phyloP scores from a whole-genome alignment of 1,140 invertebrate species.

The Zaprionus vittiger region DNA sequence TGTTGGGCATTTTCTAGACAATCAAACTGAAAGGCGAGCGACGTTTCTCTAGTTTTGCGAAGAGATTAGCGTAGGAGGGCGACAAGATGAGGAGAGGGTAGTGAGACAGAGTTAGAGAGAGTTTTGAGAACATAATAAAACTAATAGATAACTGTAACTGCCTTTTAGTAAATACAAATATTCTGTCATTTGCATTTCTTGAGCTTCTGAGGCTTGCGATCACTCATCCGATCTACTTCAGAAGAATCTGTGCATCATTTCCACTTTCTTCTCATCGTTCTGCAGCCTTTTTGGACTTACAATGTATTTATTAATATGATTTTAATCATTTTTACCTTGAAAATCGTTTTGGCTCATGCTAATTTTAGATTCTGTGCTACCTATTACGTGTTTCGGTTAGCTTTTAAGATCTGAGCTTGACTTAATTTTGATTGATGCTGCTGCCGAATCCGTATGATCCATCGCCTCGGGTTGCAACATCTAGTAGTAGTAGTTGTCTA shows the following conservation, averaged over 20 bases:
- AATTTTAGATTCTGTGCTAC: constrained; percentile 29
- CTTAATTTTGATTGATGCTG: constrained; percentile 74
- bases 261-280: neutral
- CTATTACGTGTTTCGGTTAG: constrained; percentile 28
- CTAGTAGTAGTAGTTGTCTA: constrained; percentile 29
- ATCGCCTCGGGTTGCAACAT: constrained; percentile 14
- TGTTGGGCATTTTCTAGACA: constrained; percentile 64
- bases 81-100: neutral
- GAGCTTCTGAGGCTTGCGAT: neutral
- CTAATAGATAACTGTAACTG: neutral
- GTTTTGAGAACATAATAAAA: neutral
- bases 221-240: neutral
- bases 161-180: neutral
- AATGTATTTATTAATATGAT: constrained; percentile 59
- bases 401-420: constrained; percentile 47
- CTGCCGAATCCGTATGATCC: neutral
- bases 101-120: neutral
- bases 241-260: neutral
- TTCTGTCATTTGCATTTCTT: neutral
- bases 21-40: constrained; percentile 41
- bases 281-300: constrained; percentile 7
- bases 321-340: constrained; percentile 68
- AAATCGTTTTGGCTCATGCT: constrained; percentile 38
- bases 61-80: neutral
- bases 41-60: constrained; percentile 38